phyloP scores from a whole-genome alignment of 2,113 vertebrate species.

The Anser brachyrhynchus region DNA sequence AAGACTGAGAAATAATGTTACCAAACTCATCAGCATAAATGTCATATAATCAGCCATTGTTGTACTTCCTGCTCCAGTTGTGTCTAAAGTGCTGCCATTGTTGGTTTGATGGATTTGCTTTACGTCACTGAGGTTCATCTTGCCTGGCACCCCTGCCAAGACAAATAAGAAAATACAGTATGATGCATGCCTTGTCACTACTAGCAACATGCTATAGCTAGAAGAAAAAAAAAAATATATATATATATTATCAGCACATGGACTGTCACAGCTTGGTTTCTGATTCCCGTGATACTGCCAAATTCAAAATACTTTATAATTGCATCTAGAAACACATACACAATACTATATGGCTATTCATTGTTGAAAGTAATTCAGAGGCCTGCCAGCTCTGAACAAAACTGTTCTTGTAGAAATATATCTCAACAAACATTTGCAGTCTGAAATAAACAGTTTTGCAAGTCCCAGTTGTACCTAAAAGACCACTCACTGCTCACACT shows the following conservation, averaged over 20 bases:
- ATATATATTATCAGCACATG: not conserved
- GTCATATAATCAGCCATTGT: not conserved
- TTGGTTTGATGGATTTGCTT: slow-evolving; percentile 65
- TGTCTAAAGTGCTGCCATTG: slow-evolving; percentile 33
- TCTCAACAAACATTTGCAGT: slow-evolving; percentile 26
- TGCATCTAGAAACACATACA: not conserved
- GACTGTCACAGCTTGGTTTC: not conserved
- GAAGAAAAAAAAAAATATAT: not conserved
- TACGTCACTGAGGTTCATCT: slow-evolving; percentile 70
- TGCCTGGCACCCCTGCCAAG: slow-evolving; percentile 75
- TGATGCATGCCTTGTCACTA: slow-evolving; percentile 26
- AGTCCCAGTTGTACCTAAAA: not conserved
- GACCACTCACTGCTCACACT: not conserved
- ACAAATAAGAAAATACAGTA: slow-evolving; percentile 60
- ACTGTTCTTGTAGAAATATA: not conserved
- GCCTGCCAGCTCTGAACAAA: not conserved
- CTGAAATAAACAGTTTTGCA: not conserved
- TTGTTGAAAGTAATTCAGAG: not conserved
- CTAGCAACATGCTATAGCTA: not conserved
- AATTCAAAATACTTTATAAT: slow-evolving; percentile 4
- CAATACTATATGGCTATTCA: not conserved
- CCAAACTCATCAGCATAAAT: slow-evolving; percentile 41
- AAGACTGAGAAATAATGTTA: slow-evolving; percentile 40
- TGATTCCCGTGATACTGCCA: not conserved
- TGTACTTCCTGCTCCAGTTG: slow-evolving; percentile 39